Percentiles rank a stretch among this genome's conserved stretches.
Evolutionary conservation across 2,888 invertebrate species (phyloP).

Genomic region (Alloscopus bannaensis): DNA sequence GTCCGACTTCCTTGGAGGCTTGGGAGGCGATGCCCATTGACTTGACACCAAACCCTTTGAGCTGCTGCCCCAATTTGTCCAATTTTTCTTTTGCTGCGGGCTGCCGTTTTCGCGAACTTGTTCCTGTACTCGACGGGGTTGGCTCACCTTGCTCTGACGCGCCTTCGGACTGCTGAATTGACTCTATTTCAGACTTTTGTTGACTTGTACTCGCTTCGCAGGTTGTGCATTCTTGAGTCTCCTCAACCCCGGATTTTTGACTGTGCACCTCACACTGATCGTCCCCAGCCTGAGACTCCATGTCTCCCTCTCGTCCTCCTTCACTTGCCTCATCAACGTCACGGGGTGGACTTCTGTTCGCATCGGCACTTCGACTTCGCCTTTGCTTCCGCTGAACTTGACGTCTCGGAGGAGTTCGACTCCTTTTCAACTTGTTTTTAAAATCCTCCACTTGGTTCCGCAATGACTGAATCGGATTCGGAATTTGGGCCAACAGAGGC

Average conservation of each 20-base stretch:
- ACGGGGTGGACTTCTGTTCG: slow-evolving; percentile 76
- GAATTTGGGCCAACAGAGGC: slow-evolving; percentile 40
- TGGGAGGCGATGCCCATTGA: slow-evolving; percentile 67
- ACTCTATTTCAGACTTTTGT: neutral
- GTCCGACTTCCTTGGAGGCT: slow-evolving; percentile 64
- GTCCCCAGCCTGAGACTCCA: slow-evolving; percentile 68
- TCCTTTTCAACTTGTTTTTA: slow-evolving; percentile 74
- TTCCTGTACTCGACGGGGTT: slow-evolving; percentile 21
- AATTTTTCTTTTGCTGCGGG: slow-evolving; percentile 60
- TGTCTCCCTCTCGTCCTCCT: slow-evolving; percentile 21
- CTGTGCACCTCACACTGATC: slow-evolving; percentile 11
- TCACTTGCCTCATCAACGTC: slow-evolving; percentile 77
- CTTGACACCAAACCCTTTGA: slow-evolving; percentile 68
- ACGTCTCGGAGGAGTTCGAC: slow-evolving; percentile 77
- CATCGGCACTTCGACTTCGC: slow-evolving; percentile 78
- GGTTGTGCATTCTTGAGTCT: neutral
- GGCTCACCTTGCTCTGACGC: neutral
- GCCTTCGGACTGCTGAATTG: slow-evolving; percentile 19
- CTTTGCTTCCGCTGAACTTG: slow-evolving; percentile 78
- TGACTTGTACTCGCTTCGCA: neutral
- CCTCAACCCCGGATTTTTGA: slow-evolving; percentile 17
- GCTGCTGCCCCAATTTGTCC: slow-evolving; percentile 63
- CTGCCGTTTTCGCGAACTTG: slow-evolving; percentile 36
- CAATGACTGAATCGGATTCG: slow-evolving; percentile 32
- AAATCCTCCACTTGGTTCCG: slow-evolving; percentile 63